Conservation (phyloP, 2,113 vertebrate species). For the Pachyramphus minor region DNA sequence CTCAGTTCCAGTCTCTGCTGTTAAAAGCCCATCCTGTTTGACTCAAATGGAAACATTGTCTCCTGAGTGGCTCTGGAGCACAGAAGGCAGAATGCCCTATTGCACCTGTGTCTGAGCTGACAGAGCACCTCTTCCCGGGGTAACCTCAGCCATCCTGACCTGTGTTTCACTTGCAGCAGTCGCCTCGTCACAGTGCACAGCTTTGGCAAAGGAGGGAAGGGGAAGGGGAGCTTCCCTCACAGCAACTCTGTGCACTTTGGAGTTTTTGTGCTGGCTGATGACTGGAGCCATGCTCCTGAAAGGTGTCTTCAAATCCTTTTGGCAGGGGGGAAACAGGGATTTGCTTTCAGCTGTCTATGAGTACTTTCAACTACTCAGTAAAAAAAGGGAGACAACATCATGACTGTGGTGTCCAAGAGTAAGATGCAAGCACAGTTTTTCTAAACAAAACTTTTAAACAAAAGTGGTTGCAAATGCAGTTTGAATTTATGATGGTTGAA, state of each 20-base stretch:
- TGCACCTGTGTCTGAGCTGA: background rate
- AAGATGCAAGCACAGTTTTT: background rate
- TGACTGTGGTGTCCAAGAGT: fast-evolving
- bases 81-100: background rate
- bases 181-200: fast-evolving
- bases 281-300: background rate
- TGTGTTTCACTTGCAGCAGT: background rate
- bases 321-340: background rate
- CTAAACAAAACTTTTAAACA: background rate
- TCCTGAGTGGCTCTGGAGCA: background rate
- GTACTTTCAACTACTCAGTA: background rate
- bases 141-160: background rate
- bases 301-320: background rate
- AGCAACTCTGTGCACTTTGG: fast-evolving
- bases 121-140: background rate
- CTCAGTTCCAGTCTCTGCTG: background rate
- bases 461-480: background rate
- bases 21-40: background rate
- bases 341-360: background rate
- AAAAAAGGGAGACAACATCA: background rate
- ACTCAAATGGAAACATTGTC: background rate
- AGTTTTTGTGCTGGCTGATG: background rate
- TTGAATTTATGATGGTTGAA: background rate
- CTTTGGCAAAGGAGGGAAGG: background rate
- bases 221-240: background rate